These are phyloP conservation scores for Aegotheles bennettii DNA, from an alignment of 2,113 vertebrate species.

Conservation along the genomic window DNA sequence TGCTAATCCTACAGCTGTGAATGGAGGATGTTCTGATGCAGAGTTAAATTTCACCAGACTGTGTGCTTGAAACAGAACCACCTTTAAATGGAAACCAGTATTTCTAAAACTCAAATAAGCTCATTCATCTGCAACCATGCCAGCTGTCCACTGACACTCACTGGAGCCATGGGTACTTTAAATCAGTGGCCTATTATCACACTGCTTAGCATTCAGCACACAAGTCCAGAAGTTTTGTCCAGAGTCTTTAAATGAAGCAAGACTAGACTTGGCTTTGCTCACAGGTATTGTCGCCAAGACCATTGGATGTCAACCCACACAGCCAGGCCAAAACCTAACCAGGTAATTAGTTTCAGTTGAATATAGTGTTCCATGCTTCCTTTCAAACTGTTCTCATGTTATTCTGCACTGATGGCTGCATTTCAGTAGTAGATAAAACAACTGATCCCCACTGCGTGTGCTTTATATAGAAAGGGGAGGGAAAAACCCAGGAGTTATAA, in stretches of 20 bases:
- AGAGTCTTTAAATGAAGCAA: slow-evolving; percentile 47
- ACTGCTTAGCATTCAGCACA: slow-evolving; percentile 28
- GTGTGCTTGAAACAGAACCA: not conserved
- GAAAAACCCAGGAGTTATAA: not conserved
- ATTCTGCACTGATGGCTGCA: slow-evolving; percentile 17
- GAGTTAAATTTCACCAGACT: not conserved
- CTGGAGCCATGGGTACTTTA: slow-evolving; percentile 31
- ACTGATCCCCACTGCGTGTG: not conserved
- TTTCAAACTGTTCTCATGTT: slow-evolving; percentile 32
- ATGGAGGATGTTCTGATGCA: not conserved
- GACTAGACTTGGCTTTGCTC: slow-evolving; percentile 52
- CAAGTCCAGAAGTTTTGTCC: slow-evolving; percentile 47
- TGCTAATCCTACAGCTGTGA: not conserved
- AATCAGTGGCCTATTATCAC: slow-evolving; percentile 59
- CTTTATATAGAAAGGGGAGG: not conserved
- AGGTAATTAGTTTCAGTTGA: slow-evolving; percentile 66
- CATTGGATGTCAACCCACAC: slow-evolving; percentile 57
- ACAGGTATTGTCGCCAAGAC: slow-evolving; percentile 48
- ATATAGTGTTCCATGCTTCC: slow-evolving; percentile 51
- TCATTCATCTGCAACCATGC: not conserved
- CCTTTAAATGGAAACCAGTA: not conserved
- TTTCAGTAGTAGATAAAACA: slow-evolving; percentile 46
- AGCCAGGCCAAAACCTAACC: slow-evolving; percentile 60
- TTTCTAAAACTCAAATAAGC: not conserved
- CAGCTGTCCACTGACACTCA: not conserved